Evolutionary conservation across 1,140 invertebrate genomes (phyloP), one percentile per base, ranked within the genome.

Genomic region (Drosophila jambulina): DNA sequence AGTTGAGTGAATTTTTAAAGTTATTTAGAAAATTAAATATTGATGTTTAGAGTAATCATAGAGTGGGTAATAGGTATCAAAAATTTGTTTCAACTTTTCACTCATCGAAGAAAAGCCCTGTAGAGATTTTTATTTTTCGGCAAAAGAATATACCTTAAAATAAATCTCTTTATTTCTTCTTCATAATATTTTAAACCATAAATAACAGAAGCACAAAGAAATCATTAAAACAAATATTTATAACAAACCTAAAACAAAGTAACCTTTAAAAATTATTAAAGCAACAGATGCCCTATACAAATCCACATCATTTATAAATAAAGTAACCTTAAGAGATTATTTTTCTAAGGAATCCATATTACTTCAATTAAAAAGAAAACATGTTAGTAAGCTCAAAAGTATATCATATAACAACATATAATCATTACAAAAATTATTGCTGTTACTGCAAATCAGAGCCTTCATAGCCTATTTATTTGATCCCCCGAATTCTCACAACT

Each of bases 401-500:
- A n/a, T n/a, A n/a, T n/a, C n/a, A n/a, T 1, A 45, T 2, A 12
- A 32, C 3, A 32, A 32, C 27, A 32, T 38, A 29, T 40, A 69
- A 65, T 67, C 23, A 29, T 46, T 23, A 32, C 15, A 62, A 65
- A 65, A 63, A 67, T 46, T 46, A 4, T 23, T 32, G n/a, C 38
- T 63, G 19, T 29, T 19, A 4, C 9, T 13, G 58, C 21, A 21
- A 67, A 27, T 65, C 40, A 19, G 23, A 65, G n/a, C 36, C 49
- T 5, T 17, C 17, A 7, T 12, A 34, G 56, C 62, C 40, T 32
- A 34, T 61, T 64, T 61, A 43, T 64, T 64, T 56, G 42, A 17
- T 9, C 17, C 5, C 25, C 13, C 57, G 17, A 70, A 29, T 46
- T 70, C 62, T 69, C 17, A 51, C 68, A 72, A 74, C 51, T 70